These are phyloP conservation scores for Hypselothyrea guttata DNA, from an alignment of 2,888 invertebrate genomes.

Conservation along the genomic window DNA sequence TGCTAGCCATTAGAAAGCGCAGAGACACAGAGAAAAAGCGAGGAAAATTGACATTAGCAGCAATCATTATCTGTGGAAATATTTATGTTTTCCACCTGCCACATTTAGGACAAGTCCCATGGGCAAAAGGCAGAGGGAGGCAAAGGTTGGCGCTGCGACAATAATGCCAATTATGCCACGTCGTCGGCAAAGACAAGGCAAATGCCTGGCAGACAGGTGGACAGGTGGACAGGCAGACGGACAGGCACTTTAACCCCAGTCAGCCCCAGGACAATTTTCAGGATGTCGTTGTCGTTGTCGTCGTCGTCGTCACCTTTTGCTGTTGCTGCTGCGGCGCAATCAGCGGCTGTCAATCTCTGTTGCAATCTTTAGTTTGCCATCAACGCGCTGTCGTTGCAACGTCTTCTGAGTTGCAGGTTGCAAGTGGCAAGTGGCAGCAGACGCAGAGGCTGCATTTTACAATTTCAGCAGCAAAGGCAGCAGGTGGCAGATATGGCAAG, in stretches of 20 bases:
- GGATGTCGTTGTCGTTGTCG: slow-evolving; percentile 4
- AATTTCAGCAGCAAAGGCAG: slow-evolving; percentile 34
- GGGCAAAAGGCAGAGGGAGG: slow-evolving; percentile 30
- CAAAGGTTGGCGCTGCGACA: slow-evolving; percentile 55
- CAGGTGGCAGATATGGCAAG: slow-evolving; percentile 9
- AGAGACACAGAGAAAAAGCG: not conserved
- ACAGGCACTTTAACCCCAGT: slow-evolving; percentile 37
- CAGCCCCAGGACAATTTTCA: slow-evolving; percentile 52
- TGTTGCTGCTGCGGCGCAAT: slow-evolving; percentile 55
- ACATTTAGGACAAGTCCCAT: slow-evolving; percentile 13
- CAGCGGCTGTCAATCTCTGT: slow-evolving; percentile 72
- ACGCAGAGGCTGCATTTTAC: too few species aligned
- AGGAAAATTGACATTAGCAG: slow-evolving; percentile 22
- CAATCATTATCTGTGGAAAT: slow-evolving; percentile 63
- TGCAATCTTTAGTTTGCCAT: slow-evolving; percentile 67
- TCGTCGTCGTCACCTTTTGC: slow-evolving; percentile 29
- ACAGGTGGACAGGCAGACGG: slow-evolving; percentile 19
- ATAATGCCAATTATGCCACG: slow-evolving; percentile 63
- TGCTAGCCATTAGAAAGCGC: slow-evolving; percentile 9
- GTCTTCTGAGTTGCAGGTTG: slow-evolving; percentile 26
- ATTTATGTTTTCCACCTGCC: slow-evolving; percentile 38
- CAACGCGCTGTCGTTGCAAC: slow-evolving; percentile 36
- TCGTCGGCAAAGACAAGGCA: slow-evolving; percentile 13
- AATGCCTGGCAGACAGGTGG: slow-evolving; percentile 6
- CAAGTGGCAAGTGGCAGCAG: slow-evolving; percentile 22